Conservation (phyloP, 1,140 invertebrate genomes). For the Dinothrombium tinctorium region DNA sequence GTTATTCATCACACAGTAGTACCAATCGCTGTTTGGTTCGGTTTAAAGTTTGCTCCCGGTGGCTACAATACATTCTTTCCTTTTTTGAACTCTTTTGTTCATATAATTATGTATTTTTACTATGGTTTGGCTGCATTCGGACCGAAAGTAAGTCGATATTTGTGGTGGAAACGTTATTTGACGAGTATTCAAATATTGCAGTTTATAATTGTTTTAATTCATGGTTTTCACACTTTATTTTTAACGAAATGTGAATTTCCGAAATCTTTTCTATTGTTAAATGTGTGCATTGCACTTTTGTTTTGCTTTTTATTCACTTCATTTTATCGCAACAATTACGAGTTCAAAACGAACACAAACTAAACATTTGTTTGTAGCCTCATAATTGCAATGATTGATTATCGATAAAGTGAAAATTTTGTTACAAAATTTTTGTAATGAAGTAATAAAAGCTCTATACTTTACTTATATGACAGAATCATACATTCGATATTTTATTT, state of each 20-base stretch:
- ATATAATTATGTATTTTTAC: conserved; percentile 18
- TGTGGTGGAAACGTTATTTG: conserved; percentile 32
- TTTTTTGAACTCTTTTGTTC: conserved; percentile 4
- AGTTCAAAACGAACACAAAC: too few species aligned
- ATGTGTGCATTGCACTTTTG: background rate
- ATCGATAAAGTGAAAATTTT: too few species aligned
- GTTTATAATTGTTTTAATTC: background rate
- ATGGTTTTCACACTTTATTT: background rate
- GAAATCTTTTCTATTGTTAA: background rate
- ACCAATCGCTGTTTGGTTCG: conserved; percentile 5
- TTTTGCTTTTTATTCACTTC: conserved; percentile 2
- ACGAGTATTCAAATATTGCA: conserved; percentile 27
- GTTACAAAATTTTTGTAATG: too few species aligned
- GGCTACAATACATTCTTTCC: conserved; percentile 1
- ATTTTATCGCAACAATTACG: too few species aligned
- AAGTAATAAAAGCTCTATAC: too few species aligned
- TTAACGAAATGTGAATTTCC: conserved; percentile 1
- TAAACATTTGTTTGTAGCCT: too few species aligned
- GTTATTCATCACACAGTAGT: conserved; percentile 62
- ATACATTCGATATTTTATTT: too few species aligned
- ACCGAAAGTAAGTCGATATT: conserved; percentile 24
- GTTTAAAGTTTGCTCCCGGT: conserved; percentile 7
- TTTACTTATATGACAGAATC: too few species aligned
- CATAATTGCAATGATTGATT: too few species aligned
- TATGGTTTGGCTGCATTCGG: conserved; percentile 29